These are phyloP conservation scores for Thamnaconus septentrionalis DNA, from an alignment of 2,113 vertebrate species.

Conservation along the genomic window DNA sequence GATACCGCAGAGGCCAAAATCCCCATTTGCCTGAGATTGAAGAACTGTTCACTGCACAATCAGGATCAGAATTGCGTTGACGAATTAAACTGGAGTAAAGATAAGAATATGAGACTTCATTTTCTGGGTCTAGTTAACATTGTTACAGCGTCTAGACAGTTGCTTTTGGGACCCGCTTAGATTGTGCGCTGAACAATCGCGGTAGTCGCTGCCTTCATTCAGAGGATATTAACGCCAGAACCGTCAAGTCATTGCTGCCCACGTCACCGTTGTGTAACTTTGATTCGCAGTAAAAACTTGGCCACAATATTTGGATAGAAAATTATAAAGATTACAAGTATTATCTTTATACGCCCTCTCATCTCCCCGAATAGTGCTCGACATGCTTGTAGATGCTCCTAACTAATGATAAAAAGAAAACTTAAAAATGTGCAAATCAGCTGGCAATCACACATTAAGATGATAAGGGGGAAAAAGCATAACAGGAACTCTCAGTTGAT, in stretches of 20 bases:
- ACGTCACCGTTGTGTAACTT: background rate
- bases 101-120: no score
- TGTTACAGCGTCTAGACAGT: background rate
- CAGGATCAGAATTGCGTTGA: no score
- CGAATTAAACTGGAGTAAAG: no score
- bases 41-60: no score
- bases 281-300: background rate
- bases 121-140: background rate
- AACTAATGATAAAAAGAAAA: conserved; percentile 14
- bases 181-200: background rate
- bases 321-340: no score
- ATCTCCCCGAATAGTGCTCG: conserved; percentile 1
- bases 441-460: background rate
- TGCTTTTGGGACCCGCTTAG: background rate
- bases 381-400: conserved; percentile 1
- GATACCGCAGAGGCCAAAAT: no score
- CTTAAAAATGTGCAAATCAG: background rate
- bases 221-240: background rate
- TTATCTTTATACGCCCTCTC: background rate
- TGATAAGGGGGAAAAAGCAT: background rate
- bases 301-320: no score
- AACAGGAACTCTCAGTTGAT: background rate
- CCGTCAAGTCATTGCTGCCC: no score
- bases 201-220: background rate
- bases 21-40: no score